These are phyloP conservation scores for Forbesichthys agassizii DNA, from an alignment of 2,113 vertebrate genomes.

Conservation along the genomic window DNA sequence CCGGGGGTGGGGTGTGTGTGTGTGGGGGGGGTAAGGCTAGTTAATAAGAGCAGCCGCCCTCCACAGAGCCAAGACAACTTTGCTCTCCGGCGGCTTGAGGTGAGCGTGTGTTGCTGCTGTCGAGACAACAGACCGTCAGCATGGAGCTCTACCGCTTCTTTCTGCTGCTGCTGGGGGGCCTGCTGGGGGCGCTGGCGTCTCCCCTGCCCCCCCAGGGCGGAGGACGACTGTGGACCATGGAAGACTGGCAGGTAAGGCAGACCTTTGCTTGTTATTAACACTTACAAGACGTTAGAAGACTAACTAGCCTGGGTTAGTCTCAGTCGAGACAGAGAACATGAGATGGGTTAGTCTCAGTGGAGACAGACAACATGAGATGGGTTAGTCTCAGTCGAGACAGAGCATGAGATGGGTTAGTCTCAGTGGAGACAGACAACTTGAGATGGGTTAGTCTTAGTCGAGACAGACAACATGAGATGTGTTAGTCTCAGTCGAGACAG, in stretches of 20 bases:
- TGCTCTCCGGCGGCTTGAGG: no score
- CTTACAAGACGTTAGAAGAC: not conserved
- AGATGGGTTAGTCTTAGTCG: no score
- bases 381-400: no score
- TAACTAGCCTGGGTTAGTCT: not conserved
- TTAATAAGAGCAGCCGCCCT: not conserved
- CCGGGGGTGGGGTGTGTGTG: not conserved
- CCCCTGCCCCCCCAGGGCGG: constrained; percentile 47
- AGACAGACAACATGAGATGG: no score
- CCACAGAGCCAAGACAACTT: not conserved
- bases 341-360: no score
- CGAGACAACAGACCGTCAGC: not conserved
- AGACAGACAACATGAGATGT: no score
- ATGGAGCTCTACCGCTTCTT: constrained; percentile 68
- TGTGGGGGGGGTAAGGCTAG: not conserved
- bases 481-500: not conserved
- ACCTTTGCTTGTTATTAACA: no score
- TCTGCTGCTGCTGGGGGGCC: constrained; percentile 47
- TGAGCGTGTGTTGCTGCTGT: not conserved
- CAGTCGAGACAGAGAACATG: not conserved
- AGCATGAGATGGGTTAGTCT: no score
- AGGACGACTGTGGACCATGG: constrained; percentile 52
- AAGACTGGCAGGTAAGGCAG: constrained; percentile 66
- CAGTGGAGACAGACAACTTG: no score
- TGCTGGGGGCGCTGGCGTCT: constrained; percentile 47